phyloP scores from a whole-genome alignment of 2,888 invertebrate species.

The Gnatocerus cornutus region DNA sequence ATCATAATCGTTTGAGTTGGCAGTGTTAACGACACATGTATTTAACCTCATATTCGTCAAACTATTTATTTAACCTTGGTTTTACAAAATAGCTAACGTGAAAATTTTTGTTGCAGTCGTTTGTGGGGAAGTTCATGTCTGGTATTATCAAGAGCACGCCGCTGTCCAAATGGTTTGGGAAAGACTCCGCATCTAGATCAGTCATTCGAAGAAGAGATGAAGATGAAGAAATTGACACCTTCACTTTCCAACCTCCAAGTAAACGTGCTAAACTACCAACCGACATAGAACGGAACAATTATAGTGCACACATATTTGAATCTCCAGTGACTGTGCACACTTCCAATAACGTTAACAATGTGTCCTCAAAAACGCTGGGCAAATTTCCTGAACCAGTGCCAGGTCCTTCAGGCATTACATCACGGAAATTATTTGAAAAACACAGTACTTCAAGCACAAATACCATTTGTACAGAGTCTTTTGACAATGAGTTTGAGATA shows the following conservation, averaged over 20 bases:
- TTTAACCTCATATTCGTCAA: conserved; percentile 31
- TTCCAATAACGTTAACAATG: conserved; percentile 46
- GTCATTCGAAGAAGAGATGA: conserved; percentile 68
- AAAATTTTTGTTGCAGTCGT: conserved; percentile 75
- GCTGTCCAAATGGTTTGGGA: conserved; percentile 74
- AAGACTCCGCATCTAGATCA: conserved; percentile 57
- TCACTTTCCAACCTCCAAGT: conserved; percentile 71
- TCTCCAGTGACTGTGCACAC: conserved; percentile 41
- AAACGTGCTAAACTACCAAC: conserved; percentile 68
- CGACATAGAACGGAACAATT: conserved; percentile 42
- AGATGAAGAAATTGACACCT: conserved; percentile 61
- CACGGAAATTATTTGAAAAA: conserved; percentile 57
- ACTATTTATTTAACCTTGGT: conserved; percentile 50
- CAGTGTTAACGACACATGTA: conserved; percentile 16
- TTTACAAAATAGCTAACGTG: conserved; percentile 14
- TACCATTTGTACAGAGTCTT: conserved; percentile 24
- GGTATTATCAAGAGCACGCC: conserved; percentile 76
- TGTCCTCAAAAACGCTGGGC: conserved; percentile 33
- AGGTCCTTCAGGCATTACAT: conserved; percentile 66
- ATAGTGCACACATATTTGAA: conserved; percentile 33
- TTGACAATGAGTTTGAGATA: conserved; percentile 19
- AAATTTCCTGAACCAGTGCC: conserved; percentile 64
- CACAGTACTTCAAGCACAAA: conserved; percentile 31
- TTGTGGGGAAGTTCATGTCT: conserved; percentile 80
- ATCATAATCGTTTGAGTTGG: conserved; percentile 1